Base-by-base conservation (phyloP, 2,113 vertebrate genomes). In the Etheostoma spectabile region DNA sequence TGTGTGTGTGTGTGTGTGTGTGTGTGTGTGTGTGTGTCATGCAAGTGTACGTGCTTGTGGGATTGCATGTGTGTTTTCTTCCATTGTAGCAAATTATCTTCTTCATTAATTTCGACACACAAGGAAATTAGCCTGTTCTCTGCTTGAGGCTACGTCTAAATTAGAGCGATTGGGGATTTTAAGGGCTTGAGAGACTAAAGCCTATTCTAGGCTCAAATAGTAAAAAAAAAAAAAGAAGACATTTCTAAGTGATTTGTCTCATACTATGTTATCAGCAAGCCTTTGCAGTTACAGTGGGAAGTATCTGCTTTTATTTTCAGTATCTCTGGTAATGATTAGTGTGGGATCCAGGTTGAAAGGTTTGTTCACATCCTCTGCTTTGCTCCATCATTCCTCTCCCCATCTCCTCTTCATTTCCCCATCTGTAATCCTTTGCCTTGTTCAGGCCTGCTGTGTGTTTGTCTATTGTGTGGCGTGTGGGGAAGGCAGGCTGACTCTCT, bases 71-170 rank as follows among this genome's bases (percentile, higher is more conserved):
- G 88, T 70, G 74, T 76, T 85, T 86, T 90, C 24, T 60, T 49
- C 68, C 82, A 72, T 81, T 90, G 87, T 77, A 78, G 69, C 86
- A 90, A 92, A 93, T 93, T 86, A 92, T 93, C 91, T 79, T 92
- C 85, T 93, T 89, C 92, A 94, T 93, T 93, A 93, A 93, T 93
- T 93, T 91, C 30, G 87, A 91, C 92, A 86, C 67, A 67, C 22
- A 12, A 86, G 92, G 87, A 93, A 93, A 93, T 93, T 85, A 91
- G 86, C 82, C 66, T 79, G 79, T 72, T 88, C 86, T 73, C 49
- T 79, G 90, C 93, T 92, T 48, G 74, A 90, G 93, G 93, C 90
- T 79, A 87, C 61, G 18, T 88, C 86, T 90, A 93, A 93, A 92
- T 93, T 91, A 90, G 91, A 91, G 78, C 59, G 24, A 79, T 77